Conservation (phyloP, 2,888 invertebrate genomes). For the Encarsia formosa region DNA sequence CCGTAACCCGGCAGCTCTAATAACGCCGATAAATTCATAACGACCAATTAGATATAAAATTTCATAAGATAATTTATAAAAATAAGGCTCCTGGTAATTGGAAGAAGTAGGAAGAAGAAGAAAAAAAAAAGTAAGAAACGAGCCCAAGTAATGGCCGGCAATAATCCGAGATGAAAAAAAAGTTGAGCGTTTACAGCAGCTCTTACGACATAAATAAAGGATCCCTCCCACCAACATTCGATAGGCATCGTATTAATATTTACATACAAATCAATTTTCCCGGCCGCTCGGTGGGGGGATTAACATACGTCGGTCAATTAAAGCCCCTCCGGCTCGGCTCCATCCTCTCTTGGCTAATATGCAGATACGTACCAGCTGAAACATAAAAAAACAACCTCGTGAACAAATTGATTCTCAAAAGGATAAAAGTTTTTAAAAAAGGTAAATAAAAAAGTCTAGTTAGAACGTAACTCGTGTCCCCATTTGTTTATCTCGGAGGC, state of each 20-base stretch:
- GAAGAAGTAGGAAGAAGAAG: no score
- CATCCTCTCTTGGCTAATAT: constrained; percentile 1
- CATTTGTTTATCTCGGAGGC: constrained; percentile 14
- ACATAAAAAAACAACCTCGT: constrained; percentile 4
- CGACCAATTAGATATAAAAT: no score
- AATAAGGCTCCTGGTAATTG: no score
- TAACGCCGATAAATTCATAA: no score
- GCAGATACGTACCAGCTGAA: constrained; percentile 18
- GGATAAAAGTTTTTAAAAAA: background rate
- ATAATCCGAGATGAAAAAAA: no score
- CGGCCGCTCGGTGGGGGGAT: constrained; percentile 19
- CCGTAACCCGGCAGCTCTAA: no score
- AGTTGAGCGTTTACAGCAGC: no score
- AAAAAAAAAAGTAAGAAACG: no score
- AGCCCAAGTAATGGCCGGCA: no score
- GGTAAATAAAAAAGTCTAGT: constrained; percentile 16
- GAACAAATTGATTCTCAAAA: constrained; percentile 6
- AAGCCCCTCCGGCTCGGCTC: background rate
- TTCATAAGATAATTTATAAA: no score
- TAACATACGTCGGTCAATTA: constrained; percentile 4
- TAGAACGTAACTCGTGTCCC: constrained; percentile 15
- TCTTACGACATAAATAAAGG: background rate
- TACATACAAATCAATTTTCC: constrained; percentile 14
- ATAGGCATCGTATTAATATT: constrained; percentile 2
- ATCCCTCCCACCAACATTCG: constrained; percentile 1